phyloP scores from a whole-genome alignment of 1,140 invertebrate genomes.

The Polypedilum pembai region DNA sequence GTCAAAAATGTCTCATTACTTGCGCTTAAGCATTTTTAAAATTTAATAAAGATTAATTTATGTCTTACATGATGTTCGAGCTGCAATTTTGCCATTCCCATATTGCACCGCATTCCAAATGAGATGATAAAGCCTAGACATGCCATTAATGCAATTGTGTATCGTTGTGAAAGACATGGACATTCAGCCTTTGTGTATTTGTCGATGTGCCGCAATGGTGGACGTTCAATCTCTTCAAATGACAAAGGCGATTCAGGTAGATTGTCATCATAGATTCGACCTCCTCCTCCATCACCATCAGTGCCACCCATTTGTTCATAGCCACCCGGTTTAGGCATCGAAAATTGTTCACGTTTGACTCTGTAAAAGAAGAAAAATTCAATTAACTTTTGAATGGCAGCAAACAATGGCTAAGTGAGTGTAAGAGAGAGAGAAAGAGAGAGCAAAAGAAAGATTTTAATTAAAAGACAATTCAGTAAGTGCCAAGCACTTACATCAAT shows the following conservation, averaged over 20 bases:
- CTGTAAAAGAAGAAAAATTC: conserved; percentile 5
- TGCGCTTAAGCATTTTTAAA: too few relatives aligned
- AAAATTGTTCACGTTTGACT: conserved; percentile 49
- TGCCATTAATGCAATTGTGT: conserved; percentile 76
- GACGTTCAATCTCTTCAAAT: conserved; percentile 60
- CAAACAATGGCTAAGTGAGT: not conserved
- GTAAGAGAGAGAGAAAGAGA: not conserved
- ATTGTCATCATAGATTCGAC: conserved; percentile 47
- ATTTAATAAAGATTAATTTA: conserved; percentile 29
- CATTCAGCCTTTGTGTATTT: conserved; percentile 80
- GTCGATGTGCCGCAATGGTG: conserved; percentile 77
- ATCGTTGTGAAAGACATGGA: conserved; percentile 78
- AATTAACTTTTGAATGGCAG: not conserved
- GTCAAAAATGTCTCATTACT: not conserved
- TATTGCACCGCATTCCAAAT: conserved; percentile 92
- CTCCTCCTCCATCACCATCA: conserved; percentile 44
- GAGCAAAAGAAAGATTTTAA: conserved; percentile 21
- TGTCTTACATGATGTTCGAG: conserved; percentile 49
- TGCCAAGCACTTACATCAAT: not conserved
- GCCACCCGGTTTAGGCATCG: conserved; percentile 47
- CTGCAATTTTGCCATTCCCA: conserved; percentile 89
- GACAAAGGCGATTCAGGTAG: conserved; percentile 61
- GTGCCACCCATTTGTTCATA: conserved; percentile 49
- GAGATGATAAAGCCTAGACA: conserved; percentile 88
- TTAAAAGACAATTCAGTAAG: conserved; percentile 22